Conservation (phyloP, 2,113 vertebrate species). For the Glaucomys volans region DNA sequence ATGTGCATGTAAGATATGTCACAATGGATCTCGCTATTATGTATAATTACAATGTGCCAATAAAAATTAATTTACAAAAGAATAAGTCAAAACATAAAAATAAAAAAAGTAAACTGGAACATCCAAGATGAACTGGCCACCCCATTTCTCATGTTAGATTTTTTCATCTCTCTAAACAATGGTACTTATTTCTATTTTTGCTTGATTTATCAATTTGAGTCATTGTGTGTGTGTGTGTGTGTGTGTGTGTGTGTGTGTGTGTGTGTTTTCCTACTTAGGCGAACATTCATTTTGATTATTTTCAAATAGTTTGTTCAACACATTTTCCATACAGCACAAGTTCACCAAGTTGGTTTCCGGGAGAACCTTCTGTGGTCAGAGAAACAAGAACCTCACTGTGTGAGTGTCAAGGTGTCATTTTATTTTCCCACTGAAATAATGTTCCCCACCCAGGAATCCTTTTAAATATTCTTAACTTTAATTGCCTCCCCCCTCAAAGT, state of each 20-base stretch:
- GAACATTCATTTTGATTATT: constrained; percentile 40
- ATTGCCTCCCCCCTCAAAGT: constrained; percentile 81
- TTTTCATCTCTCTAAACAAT: constrained; percentile 36
- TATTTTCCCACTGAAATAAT: constrained; percentile 73
- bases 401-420: constrained; percentile 60
- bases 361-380: neutral
- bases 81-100: too few species aligned
- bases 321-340: neutral
- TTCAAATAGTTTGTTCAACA: constrained; percentile 4
- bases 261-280: neutral
- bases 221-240: too few species aligned
- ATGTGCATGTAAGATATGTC: too few species aligned
- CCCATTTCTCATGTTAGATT: neutral
- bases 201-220: neutral
- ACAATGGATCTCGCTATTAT: too few species aligned
- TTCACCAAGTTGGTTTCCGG: neutral
- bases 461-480: constrained; percentile 82
- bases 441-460: constrained; percentile 72
- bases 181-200: neutral
- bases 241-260: too few species aligned
- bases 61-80: too few species aligned
- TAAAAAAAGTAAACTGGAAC: neutral
- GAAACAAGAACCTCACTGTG: constrained; percentile 15
- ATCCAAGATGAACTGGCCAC: neutral
- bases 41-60: too few species aligned